Percentiles rank a stretch among this genome's conserved stretches.
These are phyloP conservation scores for Amblyjoppa fuscipennis DNA, from an alignment of 2,888 invertebrate genomes.

Conservation along the genomic window DNA sequence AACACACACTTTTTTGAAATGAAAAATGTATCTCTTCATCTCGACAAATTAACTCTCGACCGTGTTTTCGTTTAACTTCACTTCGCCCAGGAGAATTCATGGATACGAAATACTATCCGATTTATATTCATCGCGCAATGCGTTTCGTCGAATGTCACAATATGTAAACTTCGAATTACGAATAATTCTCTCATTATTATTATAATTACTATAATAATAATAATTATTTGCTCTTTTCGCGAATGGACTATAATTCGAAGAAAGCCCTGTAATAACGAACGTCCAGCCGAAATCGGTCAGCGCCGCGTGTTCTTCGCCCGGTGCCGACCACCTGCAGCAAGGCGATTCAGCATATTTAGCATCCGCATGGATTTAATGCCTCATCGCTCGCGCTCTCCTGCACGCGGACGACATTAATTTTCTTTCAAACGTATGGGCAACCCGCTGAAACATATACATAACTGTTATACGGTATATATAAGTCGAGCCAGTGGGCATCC, in stretches of 20 bases:
- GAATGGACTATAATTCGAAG: not conserved
- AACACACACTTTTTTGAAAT: not conserved
- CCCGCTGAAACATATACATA: slow-evolving; percentile 38
- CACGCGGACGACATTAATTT: slow-evolving; percentile 75
- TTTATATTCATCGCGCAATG: not conserved
- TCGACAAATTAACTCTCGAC: not conserved
- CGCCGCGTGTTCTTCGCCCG: slow-evolving; percentile 61
- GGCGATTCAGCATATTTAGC: slow-evolving; percentile 79
- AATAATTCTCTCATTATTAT: not conserved
- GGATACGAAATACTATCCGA: not conserved
- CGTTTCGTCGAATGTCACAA: not conserved
- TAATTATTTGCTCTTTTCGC: not conserved
- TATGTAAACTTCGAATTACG: not conserved
- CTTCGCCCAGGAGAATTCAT: not conserved
- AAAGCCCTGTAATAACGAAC: not conserved
- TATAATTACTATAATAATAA: no score
- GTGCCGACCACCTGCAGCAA: slow-evolving; percentile 77
- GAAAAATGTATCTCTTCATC: not conserved
- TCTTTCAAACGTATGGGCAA: slow-evolving; percentile 64
- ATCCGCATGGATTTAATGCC: slow-evolving; percentile 76
- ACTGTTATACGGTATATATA: slow-evolving; percentile 51
- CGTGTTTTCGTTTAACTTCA: not conserved
- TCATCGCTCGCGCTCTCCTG: slow-evolving; percentile 69
- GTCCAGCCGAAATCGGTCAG: slow-evolving; percentile 76
- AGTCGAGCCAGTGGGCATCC: slow-evolving; percentile 33